Evolutionary conservation across 2,797 vertebrate genomes (phyloP).

Genomic region (Hippopotamyrus pictus): DNA sequence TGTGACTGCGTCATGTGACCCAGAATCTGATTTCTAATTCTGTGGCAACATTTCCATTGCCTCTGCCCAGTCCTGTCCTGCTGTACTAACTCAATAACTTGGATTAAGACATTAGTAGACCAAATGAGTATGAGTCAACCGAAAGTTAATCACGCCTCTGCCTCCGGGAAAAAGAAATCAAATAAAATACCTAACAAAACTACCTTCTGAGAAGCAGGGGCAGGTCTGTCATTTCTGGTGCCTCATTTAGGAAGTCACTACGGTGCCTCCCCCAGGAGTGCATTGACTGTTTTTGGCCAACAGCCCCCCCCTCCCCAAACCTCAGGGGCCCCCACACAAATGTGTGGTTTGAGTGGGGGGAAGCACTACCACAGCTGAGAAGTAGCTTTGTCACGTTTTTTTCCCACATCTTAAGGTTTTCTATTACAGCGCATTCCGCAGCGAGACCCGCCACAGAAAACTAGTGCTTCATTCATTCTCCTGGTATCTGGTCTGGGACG

Average conservation of each 20-base stretch:
- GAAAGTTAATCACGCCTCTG: background rate
- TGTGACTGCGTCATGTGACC: conserved; percentile 16
- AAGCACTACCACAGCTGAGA: background rate
- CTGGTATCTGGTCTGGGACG: background rate
- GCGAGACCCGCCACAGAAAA: background rate
- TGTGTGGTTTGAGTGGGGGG: background rate
- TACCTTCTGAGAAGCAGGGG: background rate
- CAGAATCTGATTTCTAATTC: background rate
- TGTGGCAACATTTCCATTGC: background rate
- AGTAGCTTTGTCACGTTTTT: background rate
- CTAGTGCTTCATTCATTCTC: background rate
- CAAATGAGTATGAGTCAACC: background rate
- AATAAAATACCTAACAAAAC: background rate
- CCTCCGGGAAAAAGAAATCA: background rate
- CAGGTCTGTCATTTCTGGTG: background rate
- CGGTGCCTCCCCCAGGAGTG: background rate
- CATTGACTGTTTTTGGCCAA: background rate
- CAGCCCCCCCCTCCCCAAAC: background rate
- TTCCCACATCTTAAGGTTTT: background rate
- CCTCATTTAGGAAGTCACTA: background rate
- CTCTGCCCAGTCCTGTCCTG: background rate
- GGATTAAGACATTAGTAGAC: background rate
- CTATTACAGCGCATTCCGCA: background rate
- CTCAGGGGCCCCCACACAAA: background rate
- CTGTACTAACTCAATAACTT: background rate